Evolutionary conservation across 2,888 invertebrate genomes (phyloP).

Genomic region (Schizotus pectinicornis): DNA sequence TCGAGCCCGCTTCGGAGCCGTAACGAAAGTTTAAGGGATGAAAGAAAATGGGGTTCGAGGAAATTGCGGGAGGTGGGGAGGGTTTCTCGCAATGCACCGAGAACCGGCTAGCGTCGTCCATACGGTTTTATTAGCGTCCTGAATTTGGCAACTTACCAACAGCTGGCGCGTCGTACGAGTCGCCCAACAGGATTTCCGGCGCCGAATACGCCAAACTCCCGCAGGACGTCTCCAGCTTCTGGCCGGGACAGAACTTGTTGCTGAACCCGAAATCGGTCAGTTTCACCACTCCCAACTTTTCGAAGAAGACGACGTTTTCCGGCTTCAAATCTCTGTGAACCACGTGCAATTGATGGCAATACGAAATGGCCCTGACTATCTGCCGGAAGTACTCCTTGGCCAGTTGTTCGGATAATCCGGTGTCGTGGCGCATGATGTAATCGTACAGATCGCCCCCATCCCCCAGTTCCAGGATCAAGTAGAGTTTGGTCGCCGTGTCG

Average conservation of each 20-base stretch:
- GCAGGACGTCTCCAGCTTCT: conserved; percentile 96
- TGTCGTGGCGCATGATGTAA: conserved; percentile 95
- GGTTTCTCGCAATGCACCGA: not conserved
- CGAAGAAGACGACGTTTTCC: conserved; percentile 99
- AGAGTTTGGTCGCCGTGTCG: conserved; percentile 97
- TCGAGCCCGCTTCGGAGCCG: too few species aligned
- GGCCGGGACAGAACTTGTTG: conserved; percentile 95
- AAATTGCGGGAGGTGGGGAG: too few species aligned
- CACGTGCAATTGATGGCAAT: conserved; percentile 93
- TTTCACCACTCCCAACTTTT: conserved; percentile 95
- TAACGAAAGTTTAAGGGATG: too few species aligned
- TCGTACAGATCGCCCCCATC: conserved; percentile 99
- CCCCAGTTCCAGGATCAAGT: conserved; percentile 94
- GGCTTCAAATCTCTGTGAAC: conserved; percentile 95
- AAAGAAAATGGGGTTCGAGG: not conserved
- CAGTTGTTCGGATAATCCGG: conserved; percentile 81
- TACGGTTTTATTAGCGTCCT: not conserved
- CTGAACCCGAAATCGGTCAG: conserved; percentile 98
- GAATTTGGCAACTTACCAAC: conserved; percentile 71
- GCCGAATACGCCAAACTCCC: conserved; percentile 99
- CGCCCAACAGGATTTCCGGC: conserved; percentile 97
- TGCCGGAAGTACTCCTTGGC: conserved; percentile 94
- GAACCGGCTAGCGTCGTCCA: not conserved
- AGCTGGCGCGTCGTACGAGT: conserved; percentile 98
- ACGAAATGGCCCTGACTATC: conserved; percentile 96